Base-by-base conservation (phyloP, 2,888 invertebrate genomes). In the Iselma pallidipennis region DNA sequence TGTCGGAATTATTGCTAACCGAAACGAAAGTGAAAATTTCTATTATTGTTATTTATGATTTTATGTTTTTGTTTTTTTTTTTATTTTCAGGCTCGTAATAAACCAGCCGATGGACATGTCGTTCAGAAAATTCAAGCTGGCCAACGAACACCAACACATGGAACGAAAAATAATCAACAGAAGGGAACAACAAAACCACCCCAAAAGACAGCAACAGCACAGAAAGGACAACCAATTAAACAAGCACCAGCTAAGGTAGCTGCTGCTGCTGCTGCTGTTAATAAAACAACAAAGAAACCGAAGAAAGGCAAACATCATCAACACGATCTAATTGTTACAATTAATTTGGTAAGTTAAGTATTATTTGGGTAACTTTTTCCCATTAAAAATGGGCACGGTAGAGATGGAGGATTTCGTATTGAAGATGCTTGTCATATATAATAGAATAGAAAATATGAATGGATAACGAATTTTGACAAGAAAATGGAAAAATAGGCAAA, bases 281-380 rank as follows among this genome's bases (percentile, higher is more conserved):
- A 86, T 66, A 87, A 89, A 69, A 85, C 87, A 37, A 86, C 86
- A 70, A 88, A 89, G 73, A 89, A 91, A 81, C 88, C 89, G 81
- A 89, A 89, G 80, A 91, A 91, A 12, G 89, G 91, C 74, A 88
- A 90, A 74, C 89, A 92, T 71, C 91, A 91, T 76, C 91, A 90
- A 77, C 90, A 92, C 73, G 92, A 93, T 75, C 87, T 92, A 58
- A 88, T 89, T 69, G 92, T 93, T 71, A 92, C 91, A 69, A 92
- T 93, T 73, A 89, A 92, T 80, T 81, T 92, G 87, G 93, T 92
- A 78, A 89, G 89, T 82, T 23, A 29, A 9, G n/a, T n/a, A n/a
- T n/a, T n/a, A n/a, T n/a, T n/a, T n/a, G n/a, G n/a, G n/a, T n/a
- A n/a, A n/a, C n/a, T n/a, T n/a, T n/a, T n/a, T n/a, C n/a, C n/a